phyloP scores from a whole-genome alignment of 37 sponge, comb jelly and placozoan species.

The Halisarca cf. caerulea region DNA sequence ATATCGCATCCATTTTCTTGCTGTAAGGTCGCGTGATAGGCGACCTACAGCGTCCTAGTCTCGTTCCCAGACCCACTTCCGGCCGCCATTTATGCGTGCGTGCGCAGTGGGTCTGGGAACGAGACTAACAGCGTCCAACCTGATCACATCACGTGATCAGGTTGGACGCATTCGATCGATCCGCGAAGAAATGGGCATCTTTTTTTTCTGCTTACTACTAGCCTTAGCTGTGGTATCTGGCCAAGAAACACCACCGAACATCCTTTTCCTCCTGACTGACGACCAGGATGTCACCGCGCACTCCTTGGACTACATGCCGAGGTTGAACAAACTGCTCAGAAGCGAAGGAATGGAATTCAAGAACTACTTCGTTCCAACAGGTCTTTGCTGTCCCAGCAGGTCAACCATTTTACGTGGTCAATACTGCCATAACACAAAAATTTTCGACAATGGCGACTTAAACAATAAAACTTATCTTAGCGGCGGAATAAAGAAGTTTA shows the following conservation, averaged over 20 bases:
- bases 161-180: not conserved
- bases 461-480: constrained; percentile 69
- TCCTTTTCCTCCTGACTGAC: constrained; percentile 58
- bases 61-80: no score
- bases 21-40: no score
- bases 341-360: constrained; percentile 58
- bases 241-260: constrained; percentile 30
- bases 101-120: no score
- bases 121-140: not conserved
- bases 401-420: constrained; percentile 67
- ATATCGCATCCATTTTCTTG: no score
- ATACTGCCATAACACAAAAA: constrained; percentile 76
- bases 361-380: constrained; percentile 76
- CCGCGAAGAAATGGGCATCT: not conserved
- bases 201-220: not conserved
- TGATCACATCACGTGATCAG: not conserved
- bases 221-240: not conserved
- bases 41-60: no score
- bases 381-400: constrained; percentile 76
- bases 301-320: constrained; percentile 76
- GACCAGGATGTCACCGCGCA: constrained; percentile 77
- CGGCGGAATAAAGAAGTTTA: constrained; percentile 58
- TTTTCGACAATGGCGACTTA: constrained; percentile 77
- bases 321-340: constrained; percentile 47
- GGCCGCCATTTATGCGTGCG: no score